Conservation (phyloP, 2,113 vertebrate species). For the Macaca mulatta region DNA sequence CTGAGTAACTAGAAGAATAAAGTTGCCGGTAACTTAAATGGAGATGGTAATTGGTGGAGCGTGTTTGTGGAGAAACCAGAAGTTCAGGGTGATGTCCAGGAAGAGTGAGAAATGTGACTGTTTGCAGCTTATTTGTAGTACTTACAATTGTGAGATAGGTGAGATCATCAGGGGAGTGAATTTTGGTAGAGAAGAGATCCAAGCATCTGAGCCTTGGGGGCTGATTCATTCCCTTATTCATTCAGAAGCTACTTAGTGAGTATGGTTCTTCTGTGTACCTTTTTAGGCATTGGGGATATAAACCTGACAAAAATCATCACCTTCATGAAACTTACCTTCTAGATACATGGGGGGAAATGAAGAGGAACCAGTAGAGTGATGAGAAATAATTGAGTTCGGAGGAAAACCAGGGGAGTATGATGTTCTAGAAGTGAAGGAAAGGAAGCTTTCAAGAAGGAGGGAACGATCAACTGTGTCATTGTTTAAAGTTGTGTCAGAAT, state of each 20-base stretch:
- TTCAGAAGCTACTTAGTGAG: background rate
- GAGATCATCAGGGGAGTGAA: background rate
- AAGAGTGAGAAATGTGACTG: background rate
- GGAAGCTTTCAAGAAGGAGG: constrained; percentile 37
- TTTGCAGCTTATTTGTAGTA: background rate
- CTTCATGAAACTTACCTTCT: background rate
- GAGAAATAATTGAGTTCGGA: background rate
- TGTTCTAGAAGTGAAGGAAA: background rate
- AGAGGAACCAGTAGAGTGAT: background rate
- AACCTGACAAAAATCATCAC: background rate
- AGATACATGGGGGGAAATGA: background rate
- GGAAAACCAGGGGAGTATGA: background rate
- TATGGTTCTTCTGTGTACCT: background rate
- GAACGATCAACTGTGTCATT: constrained; percentile 10
- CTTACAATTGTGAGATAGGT: background rate
- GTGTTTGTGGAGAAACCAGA: background rate
- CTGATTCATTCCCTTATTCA: constrained; percentile 15
- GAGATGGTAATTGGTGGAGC: background rate
- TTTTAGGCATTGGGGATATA: background rate
- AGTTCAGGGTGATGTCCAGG: background rate
- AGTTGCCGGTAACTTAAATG: background rate
- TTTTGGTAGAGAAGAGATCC: background rate
- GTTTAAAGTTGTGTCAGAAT: constrained; percentile 47
- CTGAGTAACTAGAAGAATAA: background rate
- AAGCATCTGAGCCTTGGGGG: background rate